These are phyloP conservation scores for Amphilophus citrinellus DNA, from an alignment of 2,113 vertebrate genomes.

Conservation along the genomic window DNA sequence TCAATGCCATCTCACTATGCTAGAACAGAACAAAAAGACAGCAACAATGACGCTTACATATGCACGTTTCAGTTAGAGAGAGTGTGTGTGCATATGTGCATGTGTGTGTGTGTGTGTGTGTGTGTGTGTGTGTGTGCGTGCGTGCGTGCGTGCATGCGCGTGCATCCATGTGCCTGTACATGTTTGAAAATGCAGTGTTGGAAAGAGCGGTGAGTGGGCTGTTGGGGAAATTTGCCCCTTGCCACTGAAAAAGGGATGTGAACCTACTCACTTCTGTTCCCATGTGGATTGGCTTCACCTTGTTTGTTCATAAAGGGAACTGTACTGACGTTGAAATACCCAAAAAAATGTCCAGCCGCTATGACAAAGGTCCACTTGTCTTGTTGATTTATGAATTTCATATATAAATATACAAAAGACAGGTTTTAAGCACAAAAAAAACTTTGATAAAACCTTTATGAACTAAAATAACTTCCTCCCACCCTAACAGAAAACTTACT, in stretches of 20 bases:
- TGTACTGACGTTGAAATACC: background rate
- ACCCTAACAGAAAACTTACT: constrained; percentile 33
- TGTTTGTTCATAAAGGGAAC: constrained; percentile 57
- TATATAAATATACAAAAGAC: constrained; percentile 9
- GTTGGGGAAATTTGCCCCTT: constrained; percentile 51
- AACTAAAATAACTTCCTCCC: constrained; percentile 33
- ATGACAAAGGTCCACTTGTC: constrained; percentile 21
- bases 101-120: background rate
- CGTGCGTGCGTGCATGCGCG: too few species aligned
- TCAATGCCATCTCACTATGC: constrained; percentile 26
- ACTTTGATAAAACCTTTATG: constrained; percentile 21
- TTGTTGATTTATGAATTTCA: constrained; percentile 16
- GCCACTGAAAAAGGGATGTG: constrained; percentile 74
- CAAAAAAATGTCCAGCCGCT: constrained; percentile 26
- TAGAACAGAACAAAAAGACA: constrained; percentile 43
- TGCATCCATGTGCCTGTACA: background rate
- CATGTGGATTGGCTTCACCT: constrained; percentile 29
- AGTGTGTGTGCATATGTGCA: background rate
- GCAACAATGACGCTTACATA: constrained; percentile 42
- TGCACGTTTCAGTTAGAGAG: constrained; percentile 16
- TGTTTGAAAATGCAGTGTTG: background rate
- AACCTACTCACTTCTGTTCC: constrained; percentile 74
- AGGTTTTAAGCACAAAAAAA: constrained; percentile 1
- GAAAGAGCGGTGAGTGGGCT: background rate
- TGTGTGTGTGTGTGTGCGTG: background rate